Percentiles rank a stretch among this genome's conserved stretches.
Conservation (phyloP, 2,888 invertebrate species). For the Andrena dorsata region DNA sequence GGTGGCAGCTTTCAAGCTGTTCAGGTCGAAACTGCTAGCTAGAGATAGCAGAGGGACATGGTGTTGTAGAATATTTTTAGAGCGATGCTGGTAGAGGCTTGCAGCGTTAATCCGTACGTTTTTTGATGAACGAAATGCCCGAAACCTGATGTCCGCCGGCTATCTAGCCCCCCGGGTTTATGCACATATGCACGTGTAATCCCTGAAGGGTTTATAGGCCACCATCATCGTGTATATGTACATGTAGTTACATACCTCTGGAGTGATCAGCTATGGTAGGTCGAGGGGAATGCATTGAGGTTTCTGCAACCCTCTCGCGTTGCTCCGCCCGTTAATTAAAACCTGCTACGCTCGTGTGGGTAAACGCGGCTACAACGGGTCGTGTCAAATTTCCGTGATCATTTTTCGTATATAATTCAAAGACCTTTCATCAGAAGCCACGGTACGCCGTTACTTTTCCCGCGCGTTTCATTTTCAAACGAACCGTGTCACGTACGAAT, state of each 20-base stretch:
- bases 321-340: slow-evolving; percentile 77
- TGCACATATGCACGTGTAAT: slow-evolving; percentile 79
- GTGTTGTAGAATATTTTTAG: slow-evolving; percentile 11
- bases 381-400: slow-evolving; percentile 62
- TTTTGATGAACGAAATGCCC: slow-evolving; percentile 74
- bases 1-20: neutral
- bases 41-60: neutral
- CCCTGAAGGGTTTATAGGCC: slow-evolving; percentile 80
- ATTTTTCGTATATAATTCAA: slow-evolving; percentile 49
- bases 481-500: neutral
- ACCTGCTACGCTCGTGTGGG: slow-evolving; percentile 64
- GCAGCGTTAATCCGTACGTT: slow-evolving; percentile 74
- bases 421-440: slow-evolving; percentile 26
- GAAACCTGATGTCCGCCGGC: slow-evolving; percentile 67
- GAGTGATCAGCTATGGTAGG: slow-evolving; percentile 67
- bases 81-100: slow-evolving; percentile 60
- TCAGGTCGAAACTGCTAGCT: neutral
- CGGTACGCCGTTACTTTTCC: slow-evolving; percentile 26
- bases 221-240: slow-evolving; percentile 61
- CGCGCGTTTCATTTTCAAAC: neutral
- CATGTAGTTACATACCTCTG: slow-evolving; percentile 66
- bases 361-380: slow-evolving; percentile 43
- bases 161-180: slow-evolving; percentile 73
- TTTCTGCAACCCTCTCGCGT: slow-evolving; percentile 46
- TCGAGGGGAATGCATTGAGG: slow-evolving; percentile 58